phyloP scores from a whole-genome alignment of 2,797 vertebrate genomes.

The Enteromius argenteus region DNA sequence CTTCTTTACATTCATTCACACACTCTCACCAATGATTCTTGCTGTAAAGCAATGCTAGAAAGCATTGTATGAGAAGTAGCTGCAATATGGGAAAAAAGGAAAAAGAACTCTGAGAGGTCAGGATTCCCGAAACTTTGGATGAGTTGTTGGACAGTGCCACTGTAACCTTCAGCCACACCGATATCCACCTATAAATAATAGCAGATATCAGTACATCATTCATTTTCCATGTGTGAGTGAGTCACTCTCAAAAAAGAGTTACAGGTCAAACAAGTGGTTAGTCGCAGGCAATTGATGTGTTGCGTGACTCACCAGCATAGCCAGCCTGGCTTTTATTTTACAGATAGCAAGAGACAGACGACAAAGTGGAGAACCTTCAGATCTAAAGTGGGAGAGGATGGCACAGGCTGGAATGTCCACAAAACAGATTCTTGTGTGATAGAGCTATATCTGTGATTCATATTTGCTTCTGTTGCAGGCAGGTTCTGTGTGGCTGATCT shows the following conservation, averaged over 20 bases:
- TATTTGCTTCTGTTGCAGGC: conserved; percentile 19
- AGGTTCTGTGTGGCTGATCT: not conserved
- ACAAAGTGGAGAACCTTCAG: conserved; percentile 15
- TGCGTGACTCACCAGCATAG: conserved; percentile 23
- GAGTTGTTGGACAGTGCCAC: conserved; percentile 5
- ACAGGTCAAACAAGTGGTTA: conserved; percentile 42
- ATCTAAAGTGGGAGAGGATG: conserved; percentile 23
- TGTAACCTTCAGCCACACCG: conserved; percentile 44
- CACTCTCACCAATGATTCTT: not conserved
- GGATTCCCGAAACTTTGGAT: not conserved
- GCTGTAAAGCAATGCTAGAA: not conserved
- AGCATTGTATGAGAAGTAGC: conserved; percentile 33
- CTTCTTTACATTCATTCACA: not conserved
- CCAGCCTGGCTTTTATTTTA: conserved; percentile 21
- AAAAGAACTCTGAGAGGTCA: conserved; percentile 7
- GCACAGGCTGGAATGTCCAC: conserved; percentile 14
- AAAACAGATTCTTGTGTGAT: conserved; percentile 39
- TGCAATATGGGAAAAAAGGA: conserved; percentile 33
- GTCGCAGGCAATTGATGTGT: not conserved
- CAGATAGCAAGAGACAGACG: conserved; percentile 29
- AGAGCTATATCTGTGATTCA: conserved; percentile 42
- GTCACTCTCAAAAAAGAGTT: conserved; percentile 40
- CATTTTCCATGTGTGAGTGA: conserved; percentile 36
- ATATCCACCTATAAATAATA: conserved; percentile 36
- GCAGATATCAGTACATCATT: not conserved